Conservation (phyloP, 2,113 vertebrate genomes). For the Amazona guildingii region DNA sequence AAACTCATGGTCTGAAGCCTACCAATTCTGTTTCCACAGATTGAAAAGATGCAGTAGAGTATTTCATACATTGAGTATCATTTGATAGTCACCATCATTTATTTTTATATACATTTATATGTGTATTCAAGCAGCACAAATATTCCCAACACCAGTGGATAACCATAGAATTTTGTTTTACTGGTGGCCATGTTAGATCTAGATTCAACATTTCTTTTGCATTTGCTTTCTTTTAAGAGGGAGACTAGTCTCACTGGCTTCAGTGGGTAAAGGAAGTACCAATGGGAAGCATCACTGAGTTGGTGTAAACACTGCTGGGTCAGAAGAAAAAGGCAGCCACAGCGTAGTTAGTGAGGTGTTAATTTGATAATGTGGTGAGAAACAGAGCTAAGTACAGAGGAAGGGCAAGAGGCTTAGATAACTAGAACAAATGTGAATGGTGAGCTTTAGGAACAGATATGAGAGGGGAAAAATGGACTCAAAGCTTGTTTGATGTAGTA, state of each 20-base stretch:
- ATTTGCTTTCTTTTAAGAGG: background rate
- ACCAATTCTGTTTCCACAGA: background rate
- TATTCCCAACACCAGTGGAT: background rate
- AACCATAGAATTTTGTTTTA: accelerated
- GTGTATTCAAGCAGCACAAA: background rate
- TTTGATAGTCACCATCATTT: background rate
- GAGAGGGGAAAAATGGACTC: background rate
- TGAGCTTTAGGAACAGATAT: background rate
- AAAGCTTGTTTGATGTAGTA: conserved; percentile 23
- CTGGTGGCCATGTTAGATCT: background rate
- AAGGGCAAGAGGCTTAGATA: conserved; percentile 3
- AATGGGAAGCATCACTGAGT: background rate
- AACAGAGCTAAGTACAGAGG: conserved; percentile 15
- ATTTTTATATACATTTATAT: background rate
- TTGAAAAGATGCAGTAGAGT: background rate
- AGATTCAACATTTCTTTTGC: background rate
- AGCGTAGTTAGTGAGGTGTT: conserved; percentile 24
- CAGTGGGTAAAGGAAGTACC: background rate
- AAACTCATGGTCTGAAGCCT: background rate
- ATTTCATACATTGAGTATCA: background rate
- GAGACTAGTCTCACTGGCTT: background rate
- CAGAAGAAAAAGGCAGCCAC: background rate
- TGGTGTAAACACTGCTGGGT: background rate
- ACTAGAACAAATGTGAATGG: conserved; percentile 1
- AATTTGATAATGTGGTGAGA: conserved; percentile 39